phyloP scores from a whole-genome alignment of 2,797 vertebrate species.

The Sardinella longiceps region DNA sequence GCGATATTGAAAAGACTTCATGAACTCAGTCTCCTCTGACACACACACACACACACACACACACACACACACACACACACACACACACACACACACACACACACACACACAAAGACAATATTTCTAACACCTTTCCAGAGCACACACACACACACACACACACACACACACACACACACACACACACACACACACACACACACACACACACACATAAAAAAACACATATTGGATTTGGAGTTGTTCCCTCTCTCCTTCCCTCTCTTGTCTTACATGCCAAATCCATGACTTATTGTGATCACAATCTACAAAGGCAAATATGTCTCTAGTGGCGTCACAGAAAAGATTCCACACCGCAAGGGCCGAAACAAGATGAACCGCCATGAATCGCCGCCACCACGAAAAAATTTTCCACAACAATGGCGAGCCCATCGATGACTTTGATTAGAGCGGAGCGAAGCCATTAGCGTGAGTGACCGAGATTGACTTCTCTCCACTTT shows the following conservation, averaged over 20 bases:
- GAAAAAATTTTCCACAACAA: slow-evolving; percentile 30
- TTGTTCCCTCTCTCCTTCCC: slow-evolving; percentile 53
- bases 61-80: background rate
- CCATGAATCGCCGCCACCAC: slow-evolving; percentile 29
- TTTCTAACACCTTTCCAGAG: slow-evolving; percentile 73
- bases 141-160: slow-evolving; percentile 58
- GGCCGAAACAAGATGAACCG: background rate
- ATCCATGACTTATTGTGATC: slow-evolving; percentile 70
- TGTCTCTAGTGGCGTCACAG: background rate
- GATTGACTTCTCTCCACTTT: slow-evolving; percentile 65
- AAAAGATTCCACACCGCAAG: background rate
- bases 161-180: slow-evolving; percentile 48
- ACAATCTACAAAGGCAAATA: slow-evolving; percentile 60
- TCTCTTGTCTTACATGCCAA: slow-evolving; percentile 62
- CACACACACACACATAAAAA: slow-evolving; percentile 52
- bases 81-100: background rate
- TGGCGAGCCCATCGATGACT: background rate
- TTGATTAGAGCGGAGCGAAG: slow-evolving; percentile 60
- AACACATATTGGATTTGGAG: slow-evolving; percentile 70
- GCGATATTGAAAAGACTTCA: slow-evolving; percentile 78
- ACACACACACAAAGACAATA: slow-evolving; percentile 67
- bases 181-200: slow-evolving; percentile 43
- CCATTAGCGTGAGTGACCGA: slow-evolving; percentile 58
- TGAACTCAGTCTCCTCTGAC: slow-evolving; percentile 67
- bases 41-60: slow-evolving; percentile 7